Evolutionary conservation across 2,888 invertebrate species (phyloP), one percentile per base, ranked within the genome.

Genomic region (Dynastes grantii): DNA sequence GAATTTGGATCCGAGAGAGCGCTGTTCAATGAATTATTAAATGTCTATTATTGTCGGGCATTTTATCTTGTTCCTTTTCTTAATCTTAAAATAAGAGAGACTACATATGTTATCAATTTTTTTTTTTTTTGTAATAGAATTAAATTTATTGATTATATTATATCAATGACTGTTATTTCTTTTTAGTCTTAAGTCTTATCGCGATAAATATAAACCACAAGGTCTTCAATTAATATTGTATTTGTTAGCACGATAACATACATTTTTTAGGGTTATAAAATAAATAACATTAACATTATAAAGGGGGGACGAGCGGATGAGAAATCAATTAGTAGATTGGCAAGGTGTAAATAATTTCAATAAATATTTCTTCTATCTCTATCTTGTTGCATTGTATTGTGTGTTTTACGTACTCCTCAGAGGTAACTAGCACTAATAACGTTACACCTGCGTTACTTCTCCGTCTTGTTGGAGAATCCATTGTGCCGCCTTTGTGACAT

Each of bases 401-500:
- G 40, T 8, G n/a, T 49, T 6, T 8, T 67, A 11, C 6, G 40
- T 37, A 22, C 13, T 67, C 45, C 45, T 9, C 9, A 2, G 22
- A 40, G 68, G 61, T 75, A 78, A 76, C 65, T 76, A 73, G 49
- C 29, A 22, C 58, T 22, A 58, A 64, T 16, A 27, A 27, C 13
- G 13, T 73, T 58, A 79, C 45, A 79, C 79, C 75, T 79, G 79
- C 29, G 77, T 76, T 13, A 79, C 76, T 67, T 79, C 79, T 51
- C 77, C 83, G 77, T 88, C 89, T 83, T 87, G 88, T 81, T 87
- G 90, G 85, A 91, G 86, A 81, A 94, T 90, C 85, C 91, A 90
- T 78, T 92, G 91, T 1, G 93, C 92, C 0, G 95, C 95, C 82
- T 92, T 92, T 6, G 91, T 90, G 9, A 94, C 91, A 85, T 95